A percentile compares a stretch with the other conserved stretches of the same genome.
These are phyloP conservation scores for Chaitophorus viminalis DNA, from an alignment of 2,888 invertebrate species.

Conservation along the genomic window DNA sequence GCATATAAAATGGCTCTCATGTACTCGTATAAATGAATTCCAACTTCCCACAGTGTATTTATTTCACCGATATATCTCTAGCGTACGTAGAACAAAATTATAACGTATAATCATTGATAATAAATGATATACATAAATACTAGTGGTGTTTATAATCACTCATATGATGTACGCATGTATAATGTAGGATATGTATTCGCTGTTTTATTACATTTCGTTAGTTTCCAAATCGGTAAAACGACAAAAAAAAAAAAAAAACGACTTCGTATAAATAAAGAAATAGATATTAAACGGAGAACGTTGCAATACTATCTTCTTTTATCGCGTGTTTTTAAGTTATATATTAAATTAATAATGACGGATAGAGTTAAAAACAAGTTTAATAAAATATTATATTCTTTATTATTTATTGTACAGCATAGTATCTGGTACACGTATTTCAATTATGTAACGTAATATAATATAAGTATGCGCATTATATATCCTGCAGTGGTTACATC, in stretches of 20 bases:
- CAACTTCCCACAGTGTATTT: neutral
- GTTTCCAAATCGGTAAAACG: neutral
- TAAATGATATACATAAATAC: no score
- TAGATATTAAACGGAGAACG: neutral
- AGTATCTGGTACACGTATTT: neutral
- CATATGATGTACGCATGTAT: neutral
- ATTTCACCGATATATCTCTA: neutral
- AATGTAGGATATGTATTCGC: neutral
- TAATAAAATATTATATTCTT: neutral
- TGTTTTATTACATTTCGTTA: conserved; percentile 36
- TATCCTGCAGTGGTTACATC: no score
- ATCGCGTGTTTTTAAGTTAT: neutral
- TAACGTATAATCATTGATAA: no score
- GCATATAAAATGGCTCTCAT: neutral
- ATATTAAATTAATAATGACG: neutral
- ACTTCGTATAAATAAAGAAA: neutral
- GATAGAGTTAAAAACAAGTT: neutral
- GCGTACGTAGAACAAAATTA: neutral
- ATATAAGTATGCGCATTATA: no score
- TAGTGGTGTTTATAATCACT: no score
- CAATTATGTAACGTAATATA: neutral
- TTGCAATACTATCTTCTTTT: neutral
- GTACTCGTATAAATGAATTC: neutral
- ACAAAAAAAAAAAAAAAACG: conserved; percentile 31
- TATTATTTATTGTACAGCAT: no score